phyloP scores from a whole-genome alignment of 2,113 vertebrate genomes.

The Xenus cinereus region DNA sequence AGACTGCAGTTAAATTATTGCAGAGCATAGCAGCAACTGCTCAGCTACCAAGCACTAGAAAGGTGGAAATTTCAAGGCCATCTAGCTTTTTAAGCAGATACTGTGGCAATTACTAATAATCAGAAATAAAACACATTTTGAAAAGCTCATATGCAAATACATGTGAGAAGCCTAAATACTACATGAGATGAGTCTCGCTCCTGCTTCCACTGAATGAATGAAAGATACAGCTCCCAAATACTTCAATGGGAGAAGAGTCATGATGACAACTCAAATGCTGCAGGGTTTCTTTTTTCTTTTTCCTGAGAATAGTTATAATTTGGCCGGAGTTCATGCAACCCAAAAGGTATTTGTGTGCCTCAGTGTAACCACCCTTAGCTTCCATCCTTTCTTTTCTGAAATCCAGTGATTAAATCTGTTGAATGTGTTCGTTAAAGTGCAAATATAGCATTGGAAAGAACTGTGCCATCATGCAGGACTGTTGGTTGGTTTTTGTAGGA shows the following conservation, averaged over 20 bases:
- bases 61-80: background rate
- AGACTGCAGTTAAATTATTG: background rate
- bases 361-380: background rate
- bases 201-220: background rate
- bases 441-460: background rate
- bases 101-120: background rate
- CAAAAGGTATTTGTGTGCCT: background rate
- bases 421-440: background rate
- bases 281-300: background rate
- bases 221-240: background rate
- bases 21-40: background rate
- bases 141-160: background rate
- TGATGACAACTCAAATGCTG: background rate
- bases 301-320: background rate
- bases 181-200: background rate
- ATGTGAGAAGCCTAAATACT: background rate
- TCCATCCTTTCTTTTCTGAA: background rate
- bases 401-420: background rate
- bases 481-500: background rate
- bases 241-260: background rate
- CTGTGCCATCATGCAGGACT: rapidly evolving
- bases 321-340: background rate
- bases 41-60: background rate
- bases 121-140: background rate
- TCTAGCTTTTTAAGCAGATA: background rate